A percentile compares a stretch with the other conserved stretches of the same genome.
Evolutionary conservation across 2,888 invertebrate species (phyloP).

Genomic region (Cataglyphis livida): DNA sequence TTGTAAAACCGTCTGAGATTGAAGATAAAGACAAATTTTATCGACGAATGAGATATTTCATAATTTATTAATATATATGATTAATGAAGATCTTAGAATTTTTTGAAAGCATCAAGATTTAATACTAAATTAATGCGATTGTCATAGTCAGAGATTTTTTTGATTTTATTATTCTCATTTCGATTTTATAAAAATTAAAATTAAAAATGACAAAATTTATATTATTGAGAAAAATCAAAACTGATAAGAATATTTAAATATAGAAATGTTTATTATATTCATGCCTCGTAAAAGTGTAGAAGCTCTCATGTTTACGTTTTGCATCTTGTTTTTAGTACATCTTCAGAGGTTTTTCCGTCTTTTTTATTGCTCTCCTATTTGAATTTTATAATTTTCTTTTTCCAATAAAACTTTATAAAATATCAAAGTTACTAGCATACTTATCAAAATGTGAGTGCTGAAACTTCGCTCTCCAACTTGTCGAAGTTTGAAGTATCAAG

Average conservation of each 20-base stretch:
- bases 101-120: not conserved
- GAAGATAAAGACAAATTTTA: not conserved
- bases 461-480: not conserved
- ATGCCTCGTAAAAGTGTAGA: not conserved
- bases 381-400: not conserved
- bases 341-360: not conserved
- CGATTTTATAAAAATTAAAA: not conserved
- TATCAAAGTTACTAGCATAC: not conserved
- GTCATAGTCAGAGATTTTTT: not conserved
- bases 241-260: not conserved
- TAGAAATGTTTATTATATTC: not conserved
- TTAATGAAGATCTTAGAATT: not conserved
- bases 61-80: not conserved
- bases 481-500: not conserved
- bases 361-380: not conserved
- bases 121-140: slow-evolving; percentile 9
- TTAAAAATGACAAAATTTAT: not conserved
- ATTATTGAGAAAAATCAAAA: not conserved
- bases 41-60: not conserved
- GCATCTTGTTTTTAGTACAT: not conserved
- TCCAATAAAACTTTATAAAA: not conserved
- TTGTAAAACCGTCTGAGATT: not conserved
- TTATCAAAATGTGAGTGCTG: not conserved
- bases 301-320: not conserved
- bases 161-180: not conserved